Base-by-base conservation (phyloP, 53 echinoderm and acorn worm species). In the Glandiceps talaboti region DNA sequence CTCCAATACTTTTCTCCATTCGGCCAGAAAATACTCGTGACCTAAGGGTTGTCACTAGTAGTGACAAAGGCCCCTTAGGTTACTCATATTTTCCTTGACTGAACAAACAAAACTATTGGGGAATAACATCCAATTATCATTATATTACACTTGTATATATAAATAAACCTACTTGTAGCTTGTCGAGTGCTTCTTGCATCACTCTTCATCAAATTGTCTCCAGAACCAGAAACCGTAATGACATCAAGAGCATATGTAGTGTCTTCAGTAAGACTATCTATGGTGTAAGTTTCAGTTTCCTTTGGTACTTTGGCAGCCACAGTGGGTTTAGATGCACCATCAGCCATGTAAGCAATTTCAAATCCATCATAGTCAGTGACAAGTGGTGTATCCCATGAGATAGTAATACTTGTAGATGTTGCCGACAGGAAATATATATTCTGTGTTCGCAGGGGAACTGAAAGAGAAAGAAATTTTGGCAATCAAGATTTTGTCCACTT, bases 291-390 rank as follows among this genome's bases (percentile, higher is more conserved):
- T 45, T 12, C 64, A 45, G 64, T 20, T 12, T 45, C 64, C 64
- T 45, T 6, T 20, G 6, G 6, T 12, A 45, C 64, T 12, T 6
- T 45, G 6, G 6, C 64, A 45, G 64, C 64, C 64, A 45, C 6
- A 12, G 64, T 45, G 20, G 64, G 64, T 20, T 45, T 6, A 20
- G 6, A 6, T 20, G 6, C 64, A 6, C 64, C 64, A 12, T 6
- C 20, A 20, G 64, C 64, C 6, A 12, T 12, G 64, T 45, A 45
- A n/a, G n/a, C n/a, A 20, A 45, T 45, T 20, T 45, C 64, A 45
- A 45, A 85, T 29, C 85, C 85, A 30, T 85, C 85, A 76, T 26
- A 85, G 14, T 79, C 28, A 0, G 79, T 45, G 14, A 20, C 26
- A 0, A 25, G 0, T 1, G 85, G 85, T 30, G 74, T 14, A 14